Evolutionary conservation across 2,113 vertebrate genomes (phyloP).

Genomic region (Heterotis niloticus): DNA sequence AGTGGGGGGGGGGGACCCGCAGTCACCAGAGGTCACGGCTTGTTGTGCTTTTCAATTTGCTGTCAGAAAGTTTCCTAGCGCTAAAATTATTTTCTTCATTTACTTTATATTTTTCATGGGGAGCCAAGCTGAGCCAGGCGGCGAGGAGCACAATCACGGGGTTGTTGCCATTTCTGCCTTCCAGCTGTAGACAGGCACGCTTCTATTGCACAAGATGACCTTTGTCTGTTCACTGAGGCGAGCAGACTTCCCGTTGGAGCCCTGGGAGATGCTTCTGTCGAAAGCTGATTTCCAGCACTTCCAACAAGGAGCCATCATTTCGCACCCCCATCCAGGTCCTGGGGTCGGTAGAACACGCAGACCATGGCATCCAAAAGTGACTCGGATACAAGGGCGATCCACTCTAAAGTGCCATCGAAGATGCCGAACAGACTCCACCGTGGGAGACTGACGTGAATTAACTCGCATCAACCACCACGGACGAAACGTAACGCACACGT

Average conservation of each 20-base stretch:
- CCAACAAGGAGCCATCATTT: background rate
- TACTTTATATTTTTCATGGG: background rate
- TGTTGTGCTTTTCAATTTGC: background rate
- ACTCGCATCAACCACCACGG: too few species aligned
- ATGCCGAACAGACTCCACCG: too few species aligned
- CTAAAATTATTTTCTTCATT: background rate
- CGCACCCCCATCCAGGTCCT: too few species aligned
- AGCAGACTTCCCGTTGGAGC: background rate
- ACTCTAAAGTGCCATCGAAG: too few species aligned
- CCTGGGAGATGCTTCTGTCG: background rate
- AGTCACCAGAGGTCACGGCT: background rate
- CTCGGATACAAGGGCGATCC: too few species aligned
- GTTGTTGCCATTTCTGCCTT: background rate
- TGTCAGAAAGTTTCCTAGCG: background rate
- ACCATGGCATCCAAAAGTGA: background rate
- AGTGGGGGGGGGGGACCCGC: too few species aligned
- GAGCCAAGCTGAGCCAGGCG: background rate
- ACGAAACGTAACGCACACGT: too few species aligned
- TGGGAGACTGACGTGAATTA: too few species aligned
- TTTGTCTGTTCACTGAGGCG: background rate
- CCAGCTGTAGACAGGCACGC: background rate
- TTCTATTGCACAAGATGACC: background rate
- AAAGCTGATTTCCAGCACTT: background rate
- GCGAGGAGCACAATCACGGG: background rate
- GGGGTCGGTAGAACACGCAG: too few species aligned